Percentiles rank a stretch among this genome's conserved stretches.
These are phyloP conservation scores for Propithecus coquereli DNA, from an alignment of 2,113 vertebrate species.

Conservation along the genomic window DNA sequence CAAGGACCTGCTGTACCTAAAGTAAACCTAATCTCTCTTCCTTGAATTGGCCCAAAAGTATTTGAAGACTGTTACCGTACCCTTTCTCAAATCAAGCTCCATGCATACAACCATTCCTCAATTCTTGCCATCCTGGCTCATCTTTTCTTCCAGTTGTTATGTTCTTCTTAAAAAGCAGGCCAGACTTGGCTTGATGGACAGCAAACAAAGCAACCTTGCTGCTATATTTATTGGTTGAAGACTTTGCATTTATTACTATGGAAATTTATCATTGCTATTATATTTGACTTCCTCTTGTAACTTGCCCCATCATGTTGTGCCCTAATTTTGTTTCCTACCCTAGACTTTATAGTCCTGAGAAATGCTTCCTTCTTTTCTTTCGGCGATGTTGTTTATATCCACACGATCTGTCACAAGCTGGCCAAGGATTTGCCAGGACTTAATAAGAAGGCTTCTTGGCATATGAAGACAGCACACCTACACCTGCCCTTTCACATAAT, in stretches of 20 bases:
- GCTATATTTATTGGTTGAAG: not conserved
- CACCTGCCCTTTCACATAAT: not conserved
- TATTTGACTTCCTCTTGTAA: not conserved
- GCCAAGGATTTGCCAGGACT: not conserved
- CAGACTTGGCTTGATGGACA: not conserved
- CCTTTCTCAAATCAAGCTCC: not conserved
- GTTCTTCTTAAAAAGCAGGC: not conserved
- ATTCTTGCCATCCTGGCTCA: not conserved
- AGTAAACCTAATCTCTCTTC: not conserved
- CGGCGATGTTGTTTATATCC: not conserved
- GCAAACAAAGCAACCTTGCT: not conserved
- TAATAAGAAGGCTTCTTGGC: not conserved
- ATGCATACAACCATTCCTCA: not conserved
- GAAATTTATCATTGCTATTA: not conserved
- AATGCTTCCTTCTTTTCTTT: not conserved
- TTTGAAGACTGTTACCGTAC: not conserved
- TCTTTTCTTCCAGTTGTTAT: not conserved
- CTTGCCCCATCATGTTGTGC: not conserved
- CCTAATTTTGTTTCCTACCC: not conserved
- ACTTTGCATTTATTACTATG: not conserved
- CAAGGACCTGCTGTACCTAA: not conserved
- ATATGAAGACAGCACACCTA: not conserved
- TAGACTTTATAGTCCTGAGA: not conserved
- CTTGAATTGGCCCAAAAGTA: not conserved
- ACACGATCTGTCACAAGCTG: not conserved